These are phyloP conservation scores for Lontra canadensis DNA, from an alignment of 2,113 vertebrate genomes.

Conservation along the genomic window DNA sequence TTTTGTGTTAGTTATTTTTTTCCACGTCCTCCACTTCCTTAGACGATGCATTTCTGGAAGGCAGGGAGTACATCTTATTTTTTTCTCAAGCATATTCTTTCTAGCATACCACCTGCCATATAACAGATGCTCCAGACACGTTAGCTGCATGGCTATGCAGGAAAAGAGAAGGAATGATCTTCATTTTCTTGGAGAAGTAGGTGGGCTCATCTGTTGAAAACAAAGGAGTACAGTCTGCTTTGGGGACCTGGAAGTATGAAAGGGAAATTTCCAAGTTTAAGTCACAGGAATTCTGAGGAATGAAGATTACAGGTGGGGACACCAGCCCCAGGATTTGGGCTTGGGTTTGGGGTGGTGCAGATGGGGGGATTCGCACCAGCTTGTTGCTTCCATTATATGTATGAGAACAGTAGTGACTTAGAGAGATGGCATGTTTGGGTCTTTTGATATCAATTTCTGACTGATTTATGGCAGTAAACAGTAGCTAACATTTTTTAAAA, in stretches of 20 bases:
- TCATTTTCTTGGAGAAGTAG: background rate
- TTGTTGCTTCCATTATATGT: background rate
- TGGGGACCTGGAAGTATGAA: background rate
- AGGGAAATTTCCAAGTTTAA: background rate
- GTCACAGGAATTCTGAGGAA: background rate
- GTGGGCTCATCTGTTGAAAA: background rate
- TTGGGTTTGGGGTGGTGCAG: background rate
- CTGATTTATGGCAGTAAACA: background rate
- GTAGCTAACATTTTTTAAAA: background rate
- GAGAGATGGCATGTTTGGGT: background rate
- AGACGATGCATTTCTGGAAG: background rate
- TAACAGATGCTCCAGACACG: background rate
- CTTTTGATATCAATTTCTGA: background rate
- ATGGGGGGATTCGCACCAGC: background rate
- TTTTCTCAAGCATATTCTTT: background rate
- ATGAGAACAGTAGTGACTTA: background rate
- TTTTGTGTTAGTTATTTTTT: background rate
- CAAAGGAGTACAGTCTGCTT: background rate
- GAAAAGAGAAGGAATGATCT: background rate
- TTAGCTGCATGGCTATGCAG: background rate
- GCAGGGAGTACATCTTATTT: background rate
- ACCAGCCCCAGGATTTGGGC: background rate
- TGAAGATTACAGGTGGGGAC: background rate
- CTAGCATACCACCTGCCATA: background rate
- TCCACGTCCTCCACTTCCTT: background rate